A percentile compares a stretch with the other conserved stretches of the same genome.
phyloP scores from a whole-genome alignment of 2,113 vertebrate genomes.

The Oxyruncus cristatus region DNA sequence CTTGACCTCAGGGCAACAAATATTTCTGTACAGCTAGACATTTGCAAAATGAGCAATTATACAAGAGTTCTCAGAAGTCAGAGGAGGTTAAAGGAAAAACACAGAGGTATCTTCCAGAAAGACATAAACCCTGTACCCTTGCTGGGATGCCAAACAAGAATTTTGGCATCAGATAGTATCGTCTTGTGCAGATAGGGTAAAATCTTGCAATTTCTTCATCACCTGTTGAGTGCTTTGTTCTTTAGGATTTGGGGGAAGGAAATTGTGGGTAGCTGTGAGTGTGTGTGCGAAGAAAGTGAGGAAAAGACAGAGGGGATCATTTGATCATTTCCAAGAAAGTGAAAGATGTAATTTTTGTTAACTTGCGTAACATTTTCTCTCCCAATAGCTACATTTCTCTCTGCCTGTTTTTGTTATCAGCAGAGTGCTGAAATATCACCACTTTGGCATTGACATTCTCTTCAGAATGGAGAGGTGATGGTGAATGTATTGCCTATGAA shows the following conservation, averaged over 20 bases:
- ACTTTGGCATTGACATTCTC: background rate
- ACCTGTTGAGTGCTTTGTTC: background rate
- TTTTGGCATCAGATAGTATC: background rate
- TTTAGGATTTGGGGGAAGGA: background rate
- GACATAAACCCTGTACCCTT: background rate
- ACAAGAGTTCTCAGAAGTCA: background rate
- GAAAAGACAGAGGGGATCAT: background rate
- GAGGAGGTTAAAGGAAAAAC: background rate
- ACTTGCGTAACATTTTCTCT: background rate
- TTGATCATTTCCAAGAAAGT: background rate
- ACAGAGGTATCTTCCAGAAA: background rate
- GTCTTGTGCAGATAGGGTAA: background rate
- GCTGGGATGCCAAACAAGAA: background rate
- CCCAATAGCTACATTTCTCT: background rate
- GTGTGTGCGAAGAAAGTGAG: accelerated
- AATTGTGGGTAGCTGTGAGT: background rate
- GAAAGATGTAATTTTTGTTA: background rate
- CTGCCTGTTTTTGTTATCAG: background rate
- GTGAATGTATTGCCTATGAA: background rate
- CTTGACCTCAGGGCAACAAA: background rate
- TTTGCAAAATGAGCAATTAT: background rate
- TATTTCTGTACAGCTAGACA: background rate
- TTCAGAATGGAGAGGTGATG: background rate
- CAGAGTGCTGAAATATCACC: background rate
- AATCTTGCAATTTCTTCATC: background rate